Percentiles rank a stretch among this genome's conserved stretches.
phyloP scores from a whole-genome alignment of 1,140 invertebrate genomes.

The Nasonia longicornis region DNA sequence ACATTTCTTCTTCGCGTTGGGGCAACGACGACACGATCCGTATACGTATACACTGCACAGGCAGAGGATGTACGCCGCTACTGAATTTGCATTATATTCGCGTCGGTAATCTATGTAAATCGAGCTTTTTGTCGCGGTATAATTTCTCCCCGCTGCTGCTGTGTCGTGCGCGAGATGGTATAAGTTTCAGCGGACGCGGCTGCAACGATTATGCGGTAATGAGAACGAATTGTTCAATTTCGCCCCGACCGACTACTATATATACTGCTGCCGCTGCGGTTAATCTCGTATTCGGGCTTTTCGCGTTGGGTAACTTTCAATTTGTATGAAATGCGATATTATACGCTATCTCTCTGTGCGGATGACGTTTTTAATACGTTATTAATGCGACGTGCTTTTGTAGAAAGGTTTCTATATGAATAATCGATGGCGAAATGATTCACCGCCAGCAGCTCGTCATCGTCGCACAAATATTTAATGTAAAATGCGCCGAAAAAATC shows the following conservation, averaged over 20 bases:
- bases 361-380: too few relatives aligned
- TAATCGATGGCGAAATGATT: not conserved
- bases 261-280: not conserved
- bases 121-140: not conserved
- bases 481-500: not conserved
- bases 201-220: not conserved
- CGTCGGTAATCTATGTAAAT: slow-evolving; percentile 1
- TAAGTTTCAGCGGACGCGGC: not conserved
- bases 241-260: not conserved
- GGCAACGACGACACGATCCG: not conserved
- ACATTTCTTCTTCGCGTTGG: not conserved
- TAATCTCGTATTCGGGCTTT: not conserved
- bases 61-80: not conserved
- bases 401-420: not conserved
- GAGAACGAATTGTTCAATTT: not conserved
- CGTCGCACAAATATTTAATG: not conserved
- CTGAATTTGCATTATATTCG: not conserved
- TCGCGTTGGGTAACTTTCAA: not conserved
- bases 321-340: not conserved
- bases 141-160: not conserved
- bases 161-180: too few relatives aligned
- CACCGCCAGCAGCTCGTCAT: too few relatives aligned
- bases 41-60: not conserved
- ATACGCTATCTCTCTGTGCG: too few relatives aligned
- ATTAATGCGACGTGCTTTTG: too few relatives aligned